A percentile compares a stretch with the other conserved stretches of the same genome.
Conservation (phyloP, 1,140 invertebrate genomes). For the Heliconius himera region DNA sequence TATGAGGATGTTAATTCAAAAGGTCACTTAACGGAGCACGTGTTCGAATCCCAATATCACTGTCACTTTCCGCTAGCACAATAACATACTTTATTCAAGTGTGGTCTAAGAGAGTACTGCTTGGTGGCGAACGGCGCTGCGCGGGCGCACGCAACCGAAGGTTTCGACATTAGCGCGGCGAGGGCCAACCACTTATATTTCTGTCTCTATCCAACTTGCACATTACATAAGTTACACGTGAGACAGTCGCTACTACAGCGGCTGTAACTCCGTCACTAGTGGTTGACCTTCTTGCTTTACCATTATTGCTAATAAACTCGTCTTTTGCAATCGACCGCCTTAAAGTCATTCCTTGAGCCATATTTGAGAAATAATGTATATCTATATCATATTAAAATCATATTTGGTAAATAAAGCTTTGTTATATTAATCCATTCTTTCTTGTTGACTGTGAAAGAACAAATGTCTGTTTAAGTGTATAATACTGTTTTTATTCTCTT, state of each 20-base stretch:
- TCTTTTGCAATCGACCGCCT: conserved; percentile 65
- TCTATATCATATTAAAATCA: conserved; percentile 8
- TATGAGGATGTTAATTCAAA: conserved; percentile 33
- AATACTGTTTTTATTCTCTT: no score
- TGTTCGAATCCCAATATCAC: conserved; percentile 58
- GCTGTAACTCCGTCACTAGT: conserved; percentile 55
- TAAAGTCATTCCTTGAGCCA: conserved; percentile 59
- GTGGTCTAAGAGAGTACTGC: conserved; percentile 53
- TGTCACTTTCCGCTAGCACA: conserved; percentile 67
- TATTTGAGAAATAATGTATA: conserved; percentile 39
- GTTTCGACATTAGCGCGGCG: conserved; percentile 68
- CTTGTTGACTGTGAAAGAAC: background rate
- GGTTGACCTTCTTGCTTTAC: conserved; percentile 71
- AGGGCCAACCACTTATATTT: conserved; percentile 49
- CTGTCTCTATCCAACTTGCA: conserved; percentile 51
- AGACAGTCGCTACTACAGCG: conserved; percentile 44
- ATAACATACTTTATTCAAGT: conserved; percentile 54
- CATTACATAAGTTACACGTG: conserved; percentile 23
- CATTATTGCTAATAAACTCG: conserved; percentile 72
- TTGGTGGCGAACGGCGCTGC: conserved; percentile 52
- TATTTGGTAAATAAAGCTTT: conserved; percentile 8
- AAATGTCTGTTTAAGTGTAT: no score
- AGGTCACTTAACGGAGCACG: conserved; percentile 49
- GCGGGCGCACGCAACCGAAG: conserved; percentile 66
- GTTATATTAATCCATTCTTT: background rate